Conservation (phyloP, 2,113 vertebrate species). For the Neotragus pygmaeus region DNA sequence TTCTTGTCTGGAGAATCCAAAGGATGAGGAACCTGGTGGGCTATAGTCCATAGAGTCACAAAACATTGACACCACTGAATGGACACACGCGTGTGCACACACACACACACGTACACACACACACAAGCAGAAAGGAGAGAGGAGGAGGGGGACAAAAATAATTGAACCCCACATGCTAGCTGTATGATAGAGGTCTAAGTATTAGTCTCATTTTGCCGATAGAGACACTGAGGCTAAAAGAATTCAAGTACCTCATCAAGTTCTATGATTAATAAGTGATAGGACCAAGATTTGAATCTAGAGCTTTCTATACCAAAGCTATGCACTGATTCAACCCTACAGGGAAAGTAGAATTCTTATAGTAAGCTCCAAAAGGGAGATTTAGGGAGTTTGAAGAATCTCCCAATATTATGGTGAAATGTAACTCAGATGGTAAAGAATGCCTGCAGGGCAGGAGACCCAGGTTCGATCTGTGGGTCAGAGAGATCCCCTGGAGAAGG, state of each 20-base stretch:
- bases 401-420: neutral
- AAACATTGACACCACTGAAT: neutral
- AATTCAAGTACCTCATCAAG: neutral
- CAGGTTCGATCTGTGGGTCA: neutral
- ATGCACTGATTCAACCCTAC: neutral
- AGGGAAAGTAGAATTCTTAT: neutral
- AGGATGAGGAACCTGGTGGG: neutral
- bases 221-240: neutral
- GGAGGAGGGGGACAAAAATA: accelerated
- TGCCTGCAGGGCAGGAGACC: neutral
- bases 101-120: neutral
- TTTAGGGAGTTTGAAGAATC: neutral
- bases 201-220: neutral
- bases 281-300: neutral
- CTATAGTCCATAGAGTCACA: neutral
- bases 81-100: neutral
- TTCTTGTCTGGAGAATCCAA: neutral
- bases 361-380: neutral
- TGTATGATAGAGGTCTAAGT: neutral
- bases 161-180: neutral
- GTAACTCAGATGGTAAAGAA: neutral
- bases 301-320: neutral
- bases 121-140: neutral
- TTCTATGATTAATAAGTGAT: neutral
- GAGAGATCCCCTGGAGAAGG: neutral